A percentile compares a stretch with the other conserved stretches of the same genome.
Evolutionary conservation across 2,797 vertebrate species (phyloP).

Genomic region (Enteromius thamalakanensis): DNA sequence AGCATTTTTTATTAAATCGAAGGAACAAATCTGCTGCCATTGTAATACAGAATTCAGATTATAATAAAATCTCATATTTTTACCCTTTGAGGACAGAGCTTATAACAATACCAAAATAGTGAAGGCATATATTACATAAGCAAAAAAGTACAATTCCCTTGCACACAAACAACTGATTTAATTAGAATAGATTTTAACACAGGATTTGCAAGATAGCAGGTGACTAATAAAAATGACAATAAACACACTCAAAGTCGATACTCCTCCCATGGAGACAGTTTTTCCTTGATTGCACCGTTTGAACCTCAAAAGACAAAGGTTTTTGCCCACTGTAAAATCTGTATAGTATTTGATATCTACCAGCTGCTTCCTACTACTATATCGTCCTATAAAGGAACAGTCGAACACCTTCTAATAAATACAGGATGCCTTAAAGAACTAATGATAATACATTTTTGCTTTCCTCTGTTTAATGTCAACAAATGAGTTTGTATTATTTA

Average conservation of each 20-base stretch:
- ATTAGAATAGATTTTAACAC: neutral
- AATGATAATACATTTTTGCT: neutral
- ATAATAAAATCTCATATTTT: conserved; percentile 26
- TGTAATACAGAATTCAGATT: conserved; percentile 24
- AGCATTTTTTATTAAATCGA: conserved; percentile 31
- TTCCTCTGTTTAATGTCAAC: neutral
- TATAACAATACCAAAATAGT: conserved; percentile 7
- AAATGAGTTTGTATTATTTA: neutral
- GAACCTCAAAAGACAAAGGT: neutral
- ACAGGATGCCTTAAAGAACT: neutral
- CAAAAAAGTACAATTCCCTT: neutral
- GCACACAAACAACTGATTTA: neutral
- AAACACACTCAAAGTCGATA: conserved; percentile 24
- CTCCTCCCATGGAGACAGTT: neutral
- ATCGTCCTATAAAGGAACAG: neutral
- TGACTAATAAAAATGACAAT: neutral
- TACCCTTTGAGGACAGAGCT: conserved; percentile 2
- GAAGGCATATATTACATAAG: neutral
- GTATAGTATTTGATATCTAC: neutral
- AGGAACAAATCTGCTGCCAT: conserved; percentile 14
- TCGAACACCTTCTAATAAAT: neutral
- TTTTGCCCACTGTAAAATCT: conserved; percentile 4
- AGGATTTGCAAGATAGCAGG: conserved; percentile 10
- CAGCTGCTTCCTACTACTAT: neutral
- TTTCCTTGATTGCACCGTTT: conserved; percentile 14